phyloP scores from a whole-genome alignment of 1,140 invertebrate species.

The Drosophila willistoni region DNA sequence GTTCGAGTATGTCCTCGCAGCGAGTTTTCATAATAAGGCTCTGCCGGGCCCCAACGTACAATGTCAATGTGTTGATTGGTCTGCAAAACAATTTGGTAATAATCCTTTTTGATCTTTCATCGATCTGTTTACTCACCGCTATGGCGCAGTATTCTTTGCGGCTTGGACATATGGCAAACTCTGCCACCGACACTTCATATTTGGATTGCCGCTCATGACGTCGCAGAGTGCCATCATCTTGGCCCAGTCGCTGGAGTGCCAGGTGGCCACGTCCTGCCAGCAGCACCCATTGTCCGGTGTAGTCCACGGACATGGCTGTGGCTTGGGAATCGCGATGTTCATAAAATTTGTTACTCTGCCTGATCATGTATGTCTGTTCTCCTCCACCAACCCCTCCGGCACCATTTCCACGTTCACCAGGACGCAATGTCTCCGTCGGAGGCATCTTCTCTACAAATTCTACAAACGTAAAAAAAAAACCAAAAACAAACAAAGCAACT shows the following conservation, averaged over 20 bases:
- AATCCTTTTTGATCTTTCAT: too few relatives aligned
- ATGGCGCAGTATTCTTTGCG: constrained; percentile 93
- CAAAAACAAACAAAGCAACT: constrained; percentile 22
- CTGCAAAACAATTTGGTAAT: constrained; percentile 83
- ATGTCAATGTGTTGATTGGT: constrained; percentile 94
- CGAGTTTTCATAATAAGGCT: constrained; percentile 88
- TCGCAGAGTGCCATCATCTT: constrained; percentile 88
- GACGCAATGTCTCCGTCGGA: constrained; percentile 66
- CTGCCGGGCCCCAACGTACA: constrained; percentile 88
- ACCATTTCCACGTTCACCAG: constrained; percentile 45
- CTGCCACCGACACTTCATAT: constrained; percentile 95
- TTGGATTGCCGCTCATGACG: constrained; percentile 95
- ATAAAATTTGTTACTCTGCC: constrained; percentile 74
- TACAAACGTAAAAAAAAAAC: background rate
- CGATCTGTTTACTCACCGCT: constrained; percentile 87
- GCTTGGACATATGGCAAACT: constrained; percentile 93
- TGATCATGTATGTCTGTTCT: constrained; percentile 70
- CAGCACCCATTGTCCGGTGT: constrained; percentile 91
- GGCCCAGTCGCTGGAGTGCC: constrained; percentile 90
- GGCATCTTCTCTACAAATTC: constrained; percentile 47
- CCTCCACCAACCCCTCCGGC: constrained; percentile 30
- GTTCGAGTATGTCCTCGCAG: constrained; percentile 93
- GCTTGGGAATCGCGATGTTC: constrained; percentile 88
- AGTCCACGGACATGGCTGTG: constrained; percentile 95
- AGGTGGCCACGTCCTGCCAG: constrained; percentile 90